These are phyloP conservation scores for Azorinus chamasolen DNA, from an alignment of 2,888 invertebrate species.

Conservation along the genomic window DNA sequence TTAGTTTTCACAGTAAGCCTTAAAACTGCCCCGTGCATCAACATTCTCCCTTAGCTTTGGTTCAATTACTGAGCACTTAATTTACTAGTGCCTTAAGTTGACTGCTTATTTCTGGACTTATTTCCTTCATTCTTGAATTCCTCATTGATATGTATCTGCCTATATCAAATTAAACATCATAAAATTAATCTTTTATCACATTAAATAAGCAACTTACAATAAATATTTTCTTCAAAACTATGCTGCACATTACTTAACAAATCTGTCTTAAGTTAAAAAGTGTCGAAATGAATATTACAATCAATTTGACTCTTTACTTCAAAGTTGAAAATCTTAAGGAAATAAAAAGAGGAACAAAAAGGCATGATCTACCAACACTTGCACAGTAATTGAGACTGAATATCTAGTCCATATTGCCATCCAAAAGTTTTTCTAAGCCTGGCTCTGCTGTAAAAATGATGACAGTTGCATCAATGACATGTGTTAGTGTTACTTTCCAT, in stretches of 20 bases:
- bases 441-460: no score
- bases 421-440: no score
- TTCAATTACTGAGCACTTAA: constrained; percentile 57
- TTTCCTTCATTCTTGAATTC: constrained; percentile 49
- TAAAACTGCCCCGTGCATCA: constrained; percentile 2
- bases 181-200: background rate
- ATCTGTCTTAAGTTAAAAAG: background rate
- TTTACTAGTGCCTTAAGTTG: constrained; percentile 39
- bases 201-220: no score
- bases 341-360: background rate
- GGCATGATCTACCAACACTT: no score
- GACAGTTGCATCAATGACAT: no score
- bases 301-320: no score
- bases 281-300: no score
- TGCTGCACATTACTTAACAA: no score
- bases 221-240: no score
- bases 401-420: no score
- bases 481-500: no score
- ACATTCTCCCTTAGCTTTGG: constrained; percentile 52
- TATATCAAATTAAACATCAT: constrained; percentile 49
- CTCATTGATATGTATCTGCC: constrained; percentile 52
- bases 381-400: no score
- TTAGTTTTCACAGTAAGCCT: background rate
- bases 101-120: constrained; percentile 40
- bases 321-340: background rate